Evolutionary conservation across 2,113 vertebrate genomes (phyloP).

Genomic region (Oryctolagus cuniculus): DNA sequence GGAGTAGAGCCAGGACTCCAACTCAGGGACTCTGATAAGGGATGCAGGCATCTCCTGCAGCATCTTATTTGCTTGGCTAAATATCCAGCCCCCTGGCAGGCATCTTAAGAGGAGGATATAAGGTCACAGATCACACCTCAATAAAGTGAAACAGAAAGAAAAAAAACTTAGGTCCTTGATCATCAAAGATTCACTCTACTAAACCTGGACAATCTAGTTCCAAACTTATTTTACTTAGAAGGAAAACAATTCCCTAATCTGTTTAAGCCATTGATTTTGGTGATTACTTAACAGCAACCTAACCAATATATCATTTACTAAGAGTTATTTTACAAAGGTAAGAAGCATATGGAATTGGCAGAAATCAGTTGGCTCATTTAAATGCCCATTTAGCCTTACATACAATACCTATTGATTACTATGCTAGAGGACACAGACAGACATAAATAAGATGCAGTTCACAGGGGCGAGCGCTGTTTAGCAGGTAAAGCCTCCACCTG

Average conservation of each 20-base stretch:
- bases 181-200: background rate
- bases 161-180: background rate
- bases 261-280: background rate
- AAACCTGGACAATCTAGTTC: background rate
- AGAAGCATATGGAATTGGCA: background rate
- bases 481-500: too few species aligned
- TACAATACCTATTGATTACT: background rate
- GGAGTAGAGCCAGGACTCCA: too few species aligned
- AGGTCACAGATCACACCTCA: background rate
- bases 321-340: constrained; percentile 28
- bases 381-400: constrained; percentile 44
- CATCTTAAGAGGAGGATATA: background rate
- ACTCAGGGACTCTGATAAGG: too few species aligned
- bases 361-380: constrained; percentile 47
- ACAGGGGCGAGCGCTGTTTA: too few species aligned
- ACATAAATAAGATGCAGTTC: constrained; percentile 12
- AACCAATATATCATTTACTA: background rate
- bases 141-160: background rate
- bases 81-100: background rate
- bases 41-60: too few species aligned
- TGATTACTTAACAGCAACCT: background rate
- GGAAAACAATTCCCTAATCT: constrained; percentile 48
- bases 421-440: background rate
- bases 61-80: too few species aligned
- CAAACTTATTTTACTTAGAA: background rate